Evolutionary conservation across 2,888 invertebrate genomes (phyloP).

Genomic region (Lepas anatifera): DNA sequence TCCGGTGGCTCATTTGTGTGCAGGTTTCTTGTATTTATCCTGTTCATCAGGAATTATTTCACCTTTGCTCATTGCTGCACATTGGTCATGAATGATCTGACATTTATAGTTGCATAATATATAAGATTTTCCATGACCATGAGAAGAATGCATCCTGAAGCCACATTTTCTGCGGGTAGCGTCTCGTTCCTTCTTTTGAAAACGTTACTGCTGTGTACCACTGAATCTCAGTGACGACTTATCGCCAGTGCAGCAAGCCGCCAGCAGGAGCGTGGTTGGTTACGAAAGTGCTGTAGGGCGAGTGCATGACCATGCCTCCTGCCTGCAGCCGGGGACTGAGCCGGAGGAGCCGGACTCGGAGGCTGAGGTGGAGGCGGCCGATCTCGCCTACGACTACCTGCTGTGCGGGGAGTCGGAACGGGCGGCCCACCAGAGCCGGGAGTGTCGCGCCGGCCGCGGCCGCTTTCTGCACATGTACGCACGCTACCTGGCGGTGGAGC

Average conservation of each 20-base stretch:
- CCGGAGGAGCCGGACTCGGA: background rate
- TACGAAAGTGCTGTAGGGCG: background rate
- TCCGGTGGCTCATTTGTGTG: background rate
- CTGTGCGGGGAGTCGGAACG: conserved; percentile 58
- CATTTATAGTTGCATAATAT: too few relatives aligned
- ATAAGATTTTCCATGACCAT: too few relatives aligned
- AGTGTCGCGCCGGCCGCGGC: conserved; percentile 54
- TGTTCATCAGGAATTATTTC: background rate
- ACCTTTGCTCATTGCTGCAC: too few relatives aligned
- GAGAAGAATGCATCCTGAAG: too few relatives aligned
- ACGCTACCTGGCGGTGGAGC: conserved; percentile 76
- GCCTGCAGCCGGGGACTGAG: background rate
- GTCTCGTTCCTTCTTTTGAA: too few relatives aligned
- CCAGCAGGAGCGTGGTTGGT: background rate
- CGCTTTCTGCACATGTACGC: conserved; percentile 76
- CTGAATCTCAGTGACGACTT: background rate
- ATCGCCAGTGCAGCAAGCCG: too few relatives aligned
- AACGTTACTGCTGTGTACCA: background rate
- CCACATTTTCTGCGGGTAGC: too few relatives aligned
- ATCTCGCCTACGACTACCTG: conserved; percentile 5
- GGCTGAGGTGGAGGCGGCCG: background rate
- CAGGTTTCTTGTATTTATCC: background rate
- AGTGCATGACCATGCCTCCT: background rate
- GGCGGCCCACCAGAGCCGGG: conserved; percentile 57
- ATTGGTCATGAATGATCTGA: too few relatives aligned